phyloP scores from a whole-genome alignment of 1,140 invertebrate genomes.

The Tetragonula clypearis region DNA sequence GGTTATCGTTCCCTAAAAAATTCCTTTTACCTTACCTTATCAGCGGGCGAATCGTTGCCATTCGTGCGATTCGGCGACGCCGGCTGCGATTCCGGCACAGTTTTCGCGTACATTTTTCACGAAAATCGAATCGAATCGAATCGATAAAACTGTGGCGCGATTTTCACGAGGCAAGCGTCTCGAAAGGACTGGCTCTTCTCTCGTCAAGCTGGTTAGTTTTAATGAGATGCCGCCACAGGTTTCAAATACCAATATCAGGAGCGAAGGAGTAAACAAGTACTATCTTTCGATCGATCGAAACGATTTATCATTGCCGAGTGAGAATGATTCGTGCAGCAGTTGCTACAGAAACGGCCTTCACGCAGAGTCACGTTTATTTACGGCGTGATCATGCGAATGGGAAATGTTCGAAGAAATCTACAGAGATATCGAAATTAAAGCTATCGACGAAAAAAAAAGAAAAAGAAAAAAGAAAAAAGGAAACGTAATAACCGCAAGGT shows the following conservation, averaged over 20 bases:
- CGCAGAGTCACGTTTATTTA: not conserved
- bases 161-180: constrained; percentile 28
- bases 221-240: constrained; percentile 17
- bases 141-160: constrained; percentile 1
- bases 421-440: too few species aligned
- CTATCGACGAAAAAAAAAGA: too few species aligned
- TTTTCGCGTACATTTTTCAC: constrained; percentile 45
- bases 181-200: constrained; percentile 41
- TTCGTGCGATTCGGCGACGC: fast-evolving
- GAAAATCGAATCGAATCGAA: not conserved
- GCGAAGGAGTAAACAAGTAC: too few species aligned
- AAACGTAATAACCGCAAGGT: too few species aligned
- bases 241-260: not conserved
- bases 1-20: not conserved
- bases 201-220: constrained; percentile 30
- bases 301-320: too few species aligned
- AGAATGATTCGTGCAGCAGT: fast-evolving
- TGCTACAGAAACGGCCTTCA: not conserved
- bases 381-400: too few species aligned
- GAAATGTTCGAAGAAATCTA: too few species aligned
- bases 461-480: too few species aligned
- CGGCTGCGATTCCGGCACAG: not conserved
- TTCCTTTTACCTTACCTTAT: constrained; percentile 53
- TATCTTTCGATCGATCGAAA: too few species aligned
- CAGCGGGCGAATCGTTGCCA: not conserved